Evolutionary conservation across 2,113 vertebrate species (phyloP), one percentile per base, ranked within the genome.

Genomic region (Coregonus clupeaformis): DNA sequence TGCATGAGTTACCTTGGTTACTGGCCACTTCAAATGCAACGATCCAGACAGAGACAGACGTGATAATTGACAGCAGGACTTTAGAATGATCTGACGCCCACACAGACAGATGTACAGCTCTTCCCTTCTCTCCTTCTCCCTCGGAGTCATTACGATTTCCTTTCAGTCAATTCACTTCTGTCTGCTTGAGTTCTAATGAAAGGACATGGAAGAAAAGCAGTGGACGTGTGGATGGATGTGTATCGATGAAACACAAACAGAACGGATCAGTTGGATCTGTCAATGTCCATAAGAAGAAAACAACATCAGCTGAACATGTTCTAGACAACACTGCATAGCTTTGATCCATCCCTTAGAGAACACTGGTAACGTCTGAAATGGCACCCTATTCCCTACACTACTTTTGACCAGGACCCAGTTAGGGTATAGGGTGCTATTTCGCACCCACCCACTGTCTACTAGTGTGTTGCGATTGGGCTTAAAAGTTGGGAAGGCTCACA

Each of bases 11-110:
- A 30, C 18, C 29, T 42, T 36, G 66, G 29, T 42, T 32, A 14
- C 29, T 42, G 16, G 20, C 66, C 32, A 22, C 32, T 20, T 68
- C 32, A 32, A 9, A 42, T 3, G 29, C 5, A 68, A 30, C 2
- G 7, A 68, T 36, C 66, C 20, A 16, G 66, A 42, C 36, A 42
- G 36, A 12, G 36, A 32, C 32, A 27, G 66, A 68, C 66, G 42
- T 68, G 66, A 68, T 68, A 68, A 68, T 42, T 42, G 32, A 42
- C 32, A 68, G 66, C 29, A 36, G 30, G 20, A 20, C 66, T 32
- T 68, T 9, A 42, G 32, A 36, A 68, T 42, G 11, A 68, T 42
- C n/a, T 14, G 5, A 52, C 49, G 1, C 13, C 49, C 12, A 52
- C 49, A 52, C 49, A 68, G 14, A 5, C 36, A 32, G 14, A 68